Conservation (phyloP, 2,888 invertebrate species). For the Alloscopus bannaensis region DNA sequence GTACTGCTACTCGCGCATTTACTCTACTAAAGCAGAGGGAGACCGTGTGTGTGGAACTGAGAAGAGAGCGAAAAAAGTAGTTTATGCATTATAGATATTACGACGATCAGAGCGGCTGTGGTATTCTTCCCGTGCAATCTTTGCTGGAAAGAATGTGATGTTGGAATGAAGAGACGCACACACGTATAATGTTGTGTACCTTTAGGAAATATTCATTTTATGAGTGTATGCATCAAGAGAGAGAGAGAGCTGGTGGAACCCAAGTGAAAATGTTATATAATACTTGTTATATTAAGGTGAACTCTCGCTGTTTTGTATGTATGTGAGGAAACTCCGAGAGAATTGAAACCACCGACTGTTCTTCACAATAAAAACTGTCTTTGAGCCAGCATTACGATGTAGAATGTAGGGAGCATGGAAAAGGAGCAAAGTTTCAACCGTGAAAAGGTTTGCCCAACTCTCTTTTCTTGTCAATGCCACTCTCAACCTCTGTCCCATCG, state of each 20-base stretch:
- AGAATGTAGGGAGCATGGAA: constrained; percentile 3
- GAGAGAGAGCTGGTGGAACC: background rate
- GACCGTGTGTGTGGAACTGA: too few relatives aligned
- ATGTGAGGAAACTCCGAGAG: constrained; percentile 44
- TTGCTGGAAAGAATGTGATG: constrained; percentile 29
- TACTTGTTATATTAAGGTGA: too few relatives aligned
- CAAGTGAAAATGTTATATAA: background rate
- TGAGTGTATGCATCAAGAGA: constrained; percentile 19
- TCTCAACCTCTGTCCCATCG: constrained; percentile 70
- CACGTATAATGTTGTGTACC: constrained; percentile 44
- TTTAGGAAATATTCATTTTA: constrained; percentile 62
- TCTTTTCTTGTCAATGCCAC: constrained; percentile 71
- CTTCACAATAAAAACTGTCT: constrained; percentile 59
- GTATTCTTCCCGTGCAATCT: constrained; percentile 33
- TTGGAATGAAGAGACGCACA: constrained; percentile 5
- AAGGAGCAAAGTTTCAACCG: constrained; percentile 62
- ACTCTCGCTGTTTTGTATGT: background rate
- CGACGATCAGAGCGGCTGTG: constrained; percentile 48
- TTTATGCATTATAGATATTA: constrained; percentile 65
- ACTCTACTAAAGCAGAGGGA: constrained; percentile 34
- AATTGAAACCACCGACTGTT: constrained; percentile 66
- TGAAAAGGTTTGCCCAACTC: constrained; percentile 71
- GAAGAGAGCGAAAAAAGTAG: constrained; percentile 50
- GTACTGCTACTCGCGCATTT: constrained; percentile 57
- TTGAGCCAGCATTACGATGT: constrained; percentile 36